A percentile compares a stretch with the other conserved stretches of the same genome.
Conservation (phyloP, 2,888 invertebrate genomes). For the Archips xylosteana region DNA sequence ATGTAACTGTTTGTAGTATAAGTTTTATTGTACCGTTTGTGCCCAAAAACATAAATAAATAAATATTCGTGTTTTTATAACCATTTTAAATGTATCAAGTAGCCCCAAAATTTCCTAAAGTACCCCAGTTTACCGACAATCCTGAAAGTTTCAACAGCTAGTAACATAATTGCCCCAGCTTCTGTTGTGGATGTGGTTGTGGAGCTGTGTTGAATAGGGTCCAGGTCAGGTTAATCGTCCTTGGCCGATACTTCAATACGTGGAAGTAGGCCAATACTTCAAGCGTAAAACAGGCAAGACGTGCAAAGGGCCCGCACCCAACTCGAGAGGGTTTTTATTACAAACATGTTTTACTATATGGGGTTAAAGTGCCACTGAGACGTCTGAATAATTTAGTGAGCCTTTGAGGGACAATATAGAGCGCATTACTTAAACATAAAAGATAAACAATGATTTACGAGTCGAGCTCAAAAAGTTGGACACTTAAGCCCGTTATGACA, state of each 20-base stretch:
- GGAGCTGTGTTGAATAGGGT: background rate
- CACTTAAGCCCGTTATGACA: too few relatives aligned
- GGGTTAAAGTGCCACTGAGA: background rate
- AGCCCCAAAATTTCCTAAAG: too few relatives aligned
- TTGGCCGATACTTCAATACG: background rate
- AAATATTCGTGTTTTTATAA: too few relatives aligned
- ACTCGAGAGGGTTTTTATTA: conserved; percentile 4
- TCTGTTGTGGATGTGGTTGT: too few relatives aligned
- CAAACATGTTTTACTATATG: background rate
- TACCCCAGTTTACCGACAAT: too few relatives aligned
- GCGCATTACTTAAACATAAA: background rate
- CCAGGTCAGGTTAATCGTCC: background rate
- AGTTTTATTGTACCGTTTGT: too few relatives aligned
- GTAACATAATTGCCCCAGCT: too few relatives aligned
- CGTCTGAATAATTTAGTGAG: background rate
- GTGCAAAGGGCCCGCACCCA: background rate
- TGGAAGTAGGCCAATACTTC: background rate
- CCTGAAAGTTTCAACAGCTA: too few relatives aligned
- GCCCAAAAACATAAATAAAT: too few relatives aligned
- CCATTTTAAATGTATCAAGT: too few relatives aligned
- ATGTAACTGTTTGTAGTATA: too few relatives aligned
- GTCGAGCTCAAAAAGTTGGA: too few relatives aligned
- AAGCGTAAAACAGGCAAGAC: conserved; percentile 1
- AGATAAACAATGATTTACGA: background rate
- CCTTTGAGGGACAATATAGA: background rate